Evolutionary conservation across 2,113 vertebrate genomes (phyloP).

Genomic region (Tympanuchus pallidicinctus): DNA sequence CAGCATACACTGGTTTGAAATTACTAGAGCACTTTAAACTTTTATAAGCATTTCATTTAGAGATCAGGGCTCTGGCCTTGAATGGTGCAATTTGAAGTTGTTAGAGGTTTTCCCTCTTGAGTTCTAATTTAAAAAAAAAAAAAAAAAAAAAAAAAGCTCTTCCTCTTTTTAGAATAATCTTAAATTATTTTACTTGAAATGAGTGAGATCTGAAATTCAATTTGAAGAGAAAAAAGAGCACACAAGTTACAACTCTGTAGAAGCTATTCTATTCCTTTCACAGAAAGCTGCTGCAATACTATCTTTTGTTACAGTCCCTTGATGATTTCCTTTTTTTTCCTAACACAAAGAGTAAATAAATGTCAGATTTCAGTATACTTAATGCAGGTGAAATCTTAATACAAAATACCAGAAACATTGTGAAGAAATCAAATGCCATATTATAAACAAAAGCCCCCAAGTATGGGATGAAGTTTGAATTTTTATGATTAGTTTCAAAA

Average conservation of each 20-base stretch:
- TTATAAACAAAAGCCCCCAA: neutral
- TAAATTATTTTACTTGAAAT: neutral
- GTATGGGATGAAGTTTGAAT: neutral
- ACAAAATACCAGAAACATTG: neutral
- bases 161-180: neutral
- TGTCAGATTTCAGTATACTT: neutral
- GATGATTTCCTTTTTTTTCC: neutral
- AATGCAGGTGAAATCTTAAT: neutral
- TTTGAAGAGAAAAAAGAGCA: neutral
- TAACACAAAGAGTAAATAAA: neutral
- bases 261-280: neutral
- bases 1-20: constrained; percentile 63
- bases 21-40: constrained; percentile 56
- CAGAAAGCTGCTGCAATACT: neutral
- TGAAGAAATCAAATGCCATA: neutral
- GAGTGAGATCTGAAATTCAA: neutral
- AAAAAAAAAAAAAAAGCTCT: neutral
- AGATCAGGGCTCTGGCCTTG: constrained; percentile 7
- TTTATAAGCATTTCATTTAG: constrained; percentile 63
- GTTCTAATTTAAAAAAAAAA: neutral
- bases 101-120: neutral
- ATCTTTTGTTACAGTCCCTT: neutral
- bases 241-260: neutral
- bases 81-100: constrained; percentile 4
- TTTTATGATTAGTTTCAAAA: neutral